phyloP scores from a whole-genome alignment of 2,888 invertebrate species.

The Brenthis daphne region DNA sequence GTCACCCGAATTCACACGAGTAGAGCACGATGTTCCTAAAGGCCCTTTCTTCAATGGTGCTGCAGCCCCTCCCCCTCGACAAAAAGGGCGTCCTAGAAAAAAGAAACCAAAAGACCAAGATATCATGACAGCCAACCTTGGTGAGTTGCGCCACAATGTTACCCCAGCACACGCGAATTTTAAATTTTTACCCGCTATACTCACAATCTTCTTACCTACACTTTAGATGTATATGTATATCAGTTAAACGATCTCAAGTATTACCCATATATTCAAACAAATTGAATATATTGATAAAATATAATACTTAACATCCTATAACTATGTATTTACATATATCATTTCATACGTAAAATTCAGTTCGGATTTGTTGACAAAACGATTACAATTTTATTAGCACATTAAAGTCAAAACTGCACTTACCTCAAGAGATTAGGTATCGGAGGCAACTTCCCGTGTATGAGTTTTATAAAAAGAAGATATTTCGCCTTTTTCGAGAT shows the following conservation, averaged over 20 bases:
- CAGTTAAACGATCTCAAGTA: too few relatives aligned
- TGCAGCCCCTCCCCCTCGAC: constrained; percentile 86
- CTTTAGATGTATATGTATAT: too few relatives aligned
- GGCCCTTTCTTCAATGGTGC: constrained; percentile 83
- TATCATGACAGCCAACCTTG: constrained; percentile 92
- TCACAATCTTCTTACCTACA: too few relatives aligned
- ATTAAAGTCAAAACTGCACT: constrained; percentile 81
- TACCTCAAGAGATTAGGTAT: constrained; percentile 72
- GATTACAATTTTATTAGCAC: constrained; percentile 80
- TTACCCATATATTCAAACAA: too few relatives aligned
- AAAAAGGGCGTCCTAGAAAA: constrained; percentile 96
- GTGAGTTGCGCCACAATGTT: constrained; percentile 78
- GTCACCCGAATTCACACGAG: constrained; percentile 82
- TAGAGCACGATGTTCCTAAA: constrained; percentile 74
- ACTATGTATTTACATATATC: neutral
- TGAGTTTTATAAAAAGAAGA: constrained; percentile 56
- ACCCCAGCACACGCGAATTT: constrained; percentile 32
- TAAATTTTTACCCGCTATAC: neutral
- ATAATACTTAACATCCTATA: neutral
- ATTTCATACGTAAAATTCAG: constrained; percentile 47
- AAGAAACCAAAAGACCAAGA: constrained; percentile 95
- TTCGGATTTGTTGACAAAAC: constrained; percentile 72
- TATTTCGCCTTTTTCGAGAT: constrained; percentile 66
- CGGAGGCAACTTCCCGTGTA: constrained; percentile 74
- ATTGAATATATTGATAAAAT: too few relatives aligned